Conservation (phyloP, 2,113 vertebrate genomes). For the Ochotona curzoniae region DNA sequence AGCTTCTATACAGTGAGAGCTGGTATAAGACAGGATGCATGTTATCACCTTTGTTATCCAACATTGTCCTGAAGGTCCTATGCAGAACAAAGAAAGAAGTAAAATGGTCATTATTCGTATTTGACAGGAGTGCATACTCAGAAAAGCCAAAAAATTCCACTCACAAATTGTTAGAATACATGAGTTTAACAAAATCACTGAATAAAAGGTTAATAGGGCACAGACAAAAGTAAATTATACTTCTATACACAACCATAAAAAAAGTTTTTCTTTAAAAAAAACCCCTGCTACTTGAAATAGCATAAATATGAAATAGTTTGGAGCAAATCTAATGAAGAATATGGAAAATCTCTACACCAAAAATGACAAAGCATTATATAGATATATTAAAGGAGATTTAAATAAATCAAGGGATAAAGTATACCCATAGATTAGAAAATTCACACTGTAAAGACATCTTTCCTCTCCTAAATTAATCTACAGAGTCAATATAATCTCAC, state of each 20-base stretch:
- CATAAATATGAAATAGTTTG: conserved; percentile 42
- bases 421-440: conserved; percentile 31
- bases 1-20: not conserved
- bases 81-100: not conserved
- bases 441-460: conserved; percentile 5
- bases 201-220: not conserved
- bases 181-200: conserved; percentile 50
- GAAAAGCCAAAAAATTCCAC: conserved; percentile 30
- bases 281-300: conserved; percentile 12
- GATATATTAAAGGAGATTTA: conserved; percentile 27
- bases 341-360: not conserved
- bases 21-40: not conserved
- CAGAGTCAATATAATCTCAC: conserved; percentile 43
- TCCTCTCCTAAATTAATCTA: conserved; percentile 35
- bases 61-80: not conserved
- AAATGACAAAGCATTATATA: conserved; percentile 1
- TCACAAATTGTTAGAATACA: not conserved
- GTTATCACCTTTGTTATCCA: not conserved
- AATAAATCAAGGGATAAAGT: conserved; percentile 42
- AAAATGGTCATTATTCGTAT: conserved; percentile 38
- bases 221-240: not conserved
- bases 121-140: not conserved
- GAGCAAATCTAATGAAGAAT: conserved; percentile 40
- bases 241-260: conserved; percentile 41
- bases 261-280: not conserved